Evolutionary conservation across 2,888 invertebrate species (phyloP).

Genomic region (Agriopis marginaria): DNA sequence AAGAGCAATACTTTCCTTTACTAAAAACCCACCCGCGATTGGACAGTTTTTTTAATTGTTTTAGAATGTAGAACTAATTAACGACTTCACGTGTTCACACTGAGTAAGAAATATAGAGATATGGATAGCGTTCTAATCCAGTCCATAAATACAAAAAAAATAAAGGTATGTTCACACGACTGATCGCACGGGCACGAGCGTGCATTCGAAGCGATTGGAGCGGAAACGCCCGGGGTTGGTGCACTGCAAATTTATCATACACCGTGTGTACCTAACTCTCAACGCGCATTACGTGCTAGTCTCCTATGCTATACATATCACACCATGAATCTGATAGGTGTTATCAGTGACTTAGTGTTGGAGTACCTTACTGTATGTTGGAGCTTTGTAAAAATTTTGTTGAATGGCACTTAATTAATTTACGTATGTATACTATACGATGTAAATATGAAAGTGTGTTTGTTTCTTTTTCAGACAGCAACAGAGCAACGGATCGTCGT

Average conservation of each 20-base stretch:
- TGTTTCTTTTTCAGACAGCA: too few relatives aligned
- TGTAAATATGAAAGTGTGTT: too few relatives aligned
- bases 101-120: not conserved
- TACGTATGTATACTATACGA: not conserved
- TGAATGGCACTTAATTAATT: not conserved
- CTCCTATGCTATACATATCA: not conserved
- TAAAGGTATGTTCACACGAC: constrained; percentile 79
- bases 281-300: constrained; percentile 27
- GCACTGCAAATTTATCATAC: constrained; percentile 79
- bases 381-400: not conserved
- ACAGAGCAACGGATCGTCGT: too few relatives aligned
- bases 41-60: too few relatives aligned
- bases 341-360: not conserved
- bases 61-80: too few relatives aligned
- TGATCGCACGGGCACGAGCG: constrained; percentile 67
- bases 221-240: constrained; percentile 75
- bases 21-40: too few relatives aligned
- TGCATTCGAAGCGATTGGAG: constrained; percentile 77
- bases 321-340: not conserved
- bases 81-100: not conserved
- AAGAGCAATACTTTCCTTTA: too few relatives aligned
- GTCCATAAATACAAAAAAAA: constrained; percentile 63
- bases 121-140: constrained; percentile 19
- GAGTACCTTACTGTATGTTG: not conserved
- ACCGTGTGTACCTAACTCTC: constrained; percentile 62